Conservation (phyloP, 2,113 vertebrate species). For the Indri indri region DNA sequence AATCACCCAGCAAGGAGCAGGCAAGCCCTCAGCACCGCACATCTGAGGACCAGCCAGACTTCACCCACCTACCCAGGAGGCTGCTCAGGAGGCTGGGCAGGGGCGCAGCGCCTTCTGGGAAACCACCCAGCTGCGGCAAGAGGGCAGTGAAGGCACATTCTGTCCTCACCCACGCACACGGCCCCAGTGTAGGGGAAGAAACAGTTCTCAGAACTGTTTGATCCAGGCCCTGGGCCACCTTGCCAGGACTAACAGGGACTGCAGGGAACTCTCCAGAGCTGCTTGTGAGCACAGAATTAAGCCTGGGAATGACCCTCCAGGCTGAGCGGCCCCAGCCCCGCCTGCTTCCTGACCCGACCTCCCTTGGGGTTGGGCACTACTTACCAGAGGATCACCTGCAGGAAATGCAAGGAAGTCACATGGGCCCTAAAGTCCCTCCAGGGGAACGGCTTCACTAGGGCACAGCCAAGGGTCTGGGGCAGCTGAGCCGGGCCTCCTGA, state of each 20-base stretch:
- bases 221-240: background rate
- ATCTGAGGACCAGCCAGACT: background rate
- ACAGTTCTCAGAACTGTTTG: background rate
- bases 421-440: background rate
- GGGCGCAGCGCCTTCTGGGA: background rate
- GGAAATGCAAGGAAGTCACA: background rate
- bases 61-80: background rate
- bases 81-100: background rate
- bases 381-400: background rate
- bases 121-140: background rate
- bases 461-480: background rate
- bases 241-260: background rate
- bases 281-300: background rate
- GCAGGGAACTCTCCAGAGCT: background rate
- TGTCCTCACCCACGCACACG: background rate
- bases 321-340: too few species aligned
- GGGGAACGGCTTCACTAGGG: background rate
- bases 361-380: background rate
- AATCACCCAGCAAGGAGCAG: background rate
- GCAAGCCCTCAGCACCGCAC: background rate
- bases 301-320: background rate
- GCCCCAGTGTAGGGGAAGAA: background rate
- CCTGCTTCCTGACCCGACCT: too few species aligned
- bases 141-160: background rate
- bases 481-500: background rate